Conservation (phyloP, 2,113 vertebrate species). For the Tupaia tana region DNA sequence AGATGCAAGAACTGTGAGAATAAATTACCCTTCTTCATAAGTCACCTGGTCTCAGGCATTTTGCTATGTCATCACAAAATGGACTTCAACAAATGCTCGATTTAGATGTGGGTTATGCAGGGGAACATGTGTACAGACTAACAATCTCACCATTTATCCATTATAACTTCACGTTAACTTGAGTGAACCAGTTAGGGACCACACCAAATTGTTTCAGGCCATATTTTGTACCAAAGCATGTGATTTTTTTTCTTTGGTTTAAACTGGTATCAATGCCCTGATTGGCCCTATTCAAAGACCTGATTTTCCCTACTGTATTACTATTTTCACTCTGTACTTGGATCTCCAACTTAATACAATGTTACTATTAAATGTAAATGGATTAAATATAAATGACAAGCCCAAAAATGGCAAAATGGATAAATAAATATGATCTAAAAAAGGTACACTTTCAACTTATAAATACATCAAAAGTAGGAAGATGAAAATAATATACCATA, state of each 20-base stretch:
- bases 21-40: neutral
- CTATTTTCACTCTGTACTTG: neutral
- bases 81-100: neutral
- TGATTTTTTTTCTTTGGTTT: neutral
- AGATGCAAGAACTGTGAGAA: neutral
- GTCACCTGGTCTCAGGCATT: neutral
- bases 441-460: neutral
- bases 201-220: neutral
- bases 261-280: neutral
- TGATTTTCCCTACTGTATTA: neutral
- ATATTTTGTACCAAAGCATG: neutral
- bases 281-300: neutral
- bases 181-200: neutral
- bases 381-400: neutral
- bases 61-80: neutral
- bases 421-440: neutral
- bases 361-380: neutral
- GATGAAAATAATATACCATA: neutral
- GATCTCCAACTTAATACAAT: neutral
- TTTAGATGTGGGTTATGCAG: neutral
- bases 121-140: neutral
- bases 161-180: neutral
- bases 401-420: neutral
- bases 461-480: too few species aligned
- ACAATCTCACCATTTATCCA: neutral